Conservation (phyloP, 2,797 vertebrate species). For the Pteropus rufus region DNA sequence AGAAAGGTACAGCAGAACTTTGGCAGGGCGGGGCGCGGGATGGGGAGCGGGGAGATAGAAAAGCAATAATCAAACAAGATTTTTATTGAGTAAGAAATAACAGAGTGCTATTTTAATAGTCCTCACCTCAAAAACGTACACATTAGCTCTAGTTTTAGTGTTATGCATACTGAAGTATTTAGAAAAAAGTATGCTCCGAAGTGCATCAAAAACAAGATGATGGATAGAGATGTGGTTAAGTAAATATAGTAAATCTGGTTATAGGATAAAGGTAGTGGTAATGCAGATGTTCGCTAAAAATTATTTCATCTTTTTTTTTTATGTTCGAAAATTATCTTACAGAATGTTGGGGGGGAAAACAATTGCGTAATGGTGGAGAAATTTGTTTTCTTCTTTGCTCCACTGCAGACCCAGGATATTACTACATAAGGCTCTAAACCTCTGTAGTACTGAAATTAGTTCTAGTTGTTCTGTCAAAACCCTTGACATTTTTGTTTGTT, state of each 20-base stretch:
- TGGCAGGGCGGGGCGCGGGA: rapidly evolving
- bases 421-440: neutral
- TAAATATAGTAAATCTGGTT: neutral
- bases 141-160: neutral
- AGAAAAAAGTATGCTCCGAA: neutral
- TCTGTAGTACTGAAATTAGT: neutral
- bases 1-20: neutral
- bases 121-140: neutral
- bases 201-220: neutral
- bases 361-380: neutral
- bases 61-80: neutral
- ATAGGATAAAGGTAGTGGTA: neutral
- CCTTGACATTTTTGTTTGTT: neutral
- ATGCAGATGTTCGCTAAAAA: neutral
- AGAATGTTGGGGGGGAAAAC: neutral
- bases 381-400: neutral
- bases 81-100: neutral
- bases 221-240: neutral
- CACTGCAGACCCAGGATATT: neutral
- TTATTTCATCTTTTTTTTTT: neutral
- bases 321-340: neutral
- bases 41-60: no score
- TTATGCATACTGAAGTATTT: neutral
- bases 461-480: neutral
- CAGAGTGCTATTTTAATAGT: neutral